These are phyloP conservation scores for Synergus umbraculus DNA, from an alignment of 2,888 invertebrate genomes.

Conservation along the genomic window DNA sequence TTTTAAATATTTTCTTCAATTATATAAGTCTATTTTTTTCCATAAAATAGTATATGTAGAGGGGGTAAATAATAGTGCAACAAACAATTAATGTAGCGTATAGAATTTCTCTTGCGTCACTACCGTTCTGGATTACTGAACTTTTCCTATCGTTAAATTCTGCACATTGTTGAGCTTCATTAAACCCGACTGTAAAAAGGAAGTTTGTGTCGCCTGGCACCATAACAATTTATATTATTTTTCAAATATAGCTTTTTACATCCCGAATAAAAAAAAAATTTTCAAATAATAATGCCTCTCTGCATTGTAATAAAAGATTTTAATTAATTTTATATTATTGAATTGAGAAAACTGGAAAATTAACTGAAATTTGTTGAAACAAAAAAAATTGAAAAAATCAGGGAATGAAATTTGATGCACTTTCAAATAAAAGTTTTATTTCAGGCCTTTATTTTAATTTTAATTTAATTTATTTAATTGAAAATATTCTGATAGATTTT, in stretches of 20 bases:
- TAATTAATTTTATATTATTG: no score
- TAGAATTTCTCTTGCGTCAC: conserved; percentile 30
- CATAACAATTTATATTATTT: conserved; percentile 4
- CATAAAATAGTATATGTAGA: no score
- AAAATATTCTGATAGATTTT: not conserved
- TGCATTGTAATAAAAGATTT: no score
- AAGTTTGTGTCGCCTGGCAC: not conserved
- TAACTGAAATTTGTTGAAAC: no score
- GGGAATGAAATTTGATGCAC: no score
- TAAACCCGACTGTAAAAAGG: not conserved
- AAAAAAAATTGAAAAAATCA: no score
- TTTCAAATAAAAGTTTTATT: no score
- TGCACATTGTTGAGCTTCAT: not conserved
- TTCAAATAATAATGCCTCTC: no score
- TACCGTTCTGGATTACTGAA: conserved; percentile 23
- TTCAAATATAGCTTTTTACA: not conserved
- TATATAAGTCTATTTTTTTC: no score
- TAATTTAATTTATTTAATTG: not conserved
- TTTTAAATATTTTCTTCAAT: no score
- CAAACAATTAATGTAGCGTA: conserved; percentile 21
- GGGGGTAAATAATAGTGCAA: not conserved
- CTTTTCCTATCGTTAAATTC: conserved; percentile 30
- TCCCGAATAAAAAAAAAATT: no score
- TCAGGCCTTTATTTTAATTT: not conserved
- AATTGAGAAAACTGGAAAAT: no score